Evolutionary conservation across 2,888 invertebrate species (phyloP).

Genomic region (Xestia xanthographa): DNA sequence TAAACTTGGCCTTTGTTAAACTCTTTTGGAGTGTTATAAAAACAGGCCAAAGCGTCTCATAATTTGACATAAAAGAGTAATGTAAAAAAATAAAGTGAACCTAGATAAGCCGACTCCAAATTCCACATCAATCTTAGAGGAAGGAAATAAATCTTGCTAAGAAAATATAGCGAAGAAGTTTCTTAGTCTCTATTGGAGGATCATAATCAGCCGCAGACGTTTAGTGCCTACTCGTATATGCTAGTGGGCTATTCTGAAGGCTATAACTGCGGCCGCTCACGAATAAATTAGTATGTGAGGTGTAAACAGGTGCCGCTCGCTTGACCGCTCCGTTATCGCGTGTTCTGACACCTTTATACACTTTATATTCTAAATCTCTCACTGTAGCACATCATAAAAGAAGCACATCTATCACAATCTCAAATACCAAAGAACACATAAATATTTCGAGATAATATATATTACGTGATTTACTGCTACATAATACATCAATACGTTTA

Average conservation of each 20-base stretch:
- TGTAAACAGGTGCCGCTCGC: constrained; percentile 1
- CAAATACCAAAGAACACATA: constrained; percentile 5
- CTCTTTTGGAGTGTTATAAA: background rate
- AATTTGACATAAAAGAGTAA: constrained; percentile 8
- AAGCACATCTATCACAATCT: constrained; percentile 33
- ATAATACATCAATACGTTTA: constrained; percentile 34
- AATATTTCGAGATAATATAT: constrained; percentile 34
- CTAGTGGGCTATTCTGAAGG: constrained; percentile 8
- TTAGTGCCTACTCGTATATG: background rate
- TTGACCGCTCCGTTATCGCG: background rate
- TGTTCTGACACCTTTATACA: constrained; percentile 50
- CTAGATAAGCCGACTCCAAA: background rate
- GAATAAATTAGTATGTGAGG: constrained; percentile 35
- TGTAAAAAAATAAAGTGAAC: background rate
- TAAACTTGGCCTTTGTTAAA: background rate
- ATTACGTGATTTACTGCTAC: constrained; percentile 35
- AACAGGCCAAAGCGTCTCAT: background rate
- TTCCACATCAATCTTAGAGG: background rate
- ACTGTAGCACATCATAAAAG: constrained; percentile 38
- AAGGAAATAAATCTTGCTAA: constrained; percentile 21
- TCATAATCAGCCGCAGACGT: background rate
- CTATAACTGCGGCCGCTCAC: background rate
- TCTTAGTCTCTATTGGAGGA: background rate
- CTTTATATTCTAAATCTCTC: constrained; percentile 46
- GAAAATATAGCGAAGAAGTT: constrained; percentile 25